phyloP scores from a whole-genome alignment of 2,113 vertebrate species.

The Setophaga petechia region DNA sequence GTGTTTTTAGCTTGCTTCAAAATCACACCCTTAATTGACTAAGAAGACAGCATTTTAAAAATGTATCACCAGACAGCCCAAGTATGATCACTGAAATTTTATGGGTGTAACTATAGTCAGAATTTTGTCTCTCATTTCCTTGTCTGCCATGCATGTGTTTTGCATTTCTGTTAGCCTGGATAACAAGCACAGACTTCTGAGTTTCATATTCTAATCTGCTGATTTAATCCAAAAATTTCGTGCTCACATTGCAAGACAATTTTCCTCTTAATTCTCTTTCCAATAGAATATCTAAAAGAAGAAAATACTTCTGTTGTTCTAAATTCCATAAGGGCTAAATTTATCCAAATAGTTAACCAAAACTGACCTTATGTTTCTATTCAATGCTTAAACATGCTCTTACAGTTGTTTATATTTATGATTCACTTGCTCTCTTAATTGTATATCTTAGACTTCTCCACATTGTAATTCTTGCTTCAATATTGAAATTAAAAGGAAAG shows the following conservation, averaged over 20 bases:
- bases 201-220: neutral
- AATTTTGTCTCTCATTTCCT: neutral
- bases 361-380: neutral
- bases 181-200: neutral
- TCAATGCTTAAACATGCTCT: neutral
- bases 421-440: neutral
- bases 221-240: neutral
- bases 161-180: slow-evolving; percentile 2
- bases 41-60: neutral
- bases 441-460: neutral
- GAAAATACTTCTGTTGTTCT: neutral
- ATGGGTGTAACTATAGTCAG: neutral
- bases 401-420: neutral
- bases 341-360: neutral
- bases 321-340: neutral
- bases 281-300: neutral
- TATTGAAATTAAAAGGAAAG: neutral
- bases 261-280: slow-evolving; percentile 13
- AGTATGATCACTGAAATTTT: neutral
- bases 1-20: neutral
- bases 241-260: neutral
- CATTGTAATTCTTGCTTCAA: neutral
- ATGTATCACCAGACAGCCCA: neutral
- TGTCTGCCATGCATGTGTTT: neutral
- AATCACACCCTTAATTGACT: neutral